Evolutionary conservation across 1,140 invertebrate genomes (phyloP), one percentile per base, ranked within the genome.

Genomic region (Microvelia longipes): DNA sequence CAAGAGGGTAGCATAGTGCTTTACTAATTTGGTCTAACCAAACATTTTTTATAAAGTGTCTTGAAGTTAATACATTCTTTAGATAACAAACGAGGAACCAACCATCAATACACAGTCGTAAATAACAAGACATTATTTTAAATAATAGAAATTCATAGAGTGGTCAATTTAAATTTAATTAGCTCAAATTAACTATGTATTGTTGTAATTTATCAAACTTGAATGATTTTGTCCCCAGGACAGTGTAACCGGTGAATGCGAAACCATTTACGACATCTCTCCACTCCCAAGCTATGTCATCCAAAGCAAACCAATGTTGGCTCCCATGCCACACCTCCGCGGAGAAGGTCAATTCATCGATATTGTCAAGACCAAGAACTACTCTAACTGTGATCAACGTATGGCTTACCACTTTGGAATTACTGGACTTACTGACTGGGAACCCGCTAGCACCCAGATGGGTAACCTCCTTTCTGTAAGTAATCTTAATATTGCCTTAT

Each of bases 351-450:
- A 82, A 13, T 62, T 81, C n/a, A 81, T 87, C 66, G 82, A 86
- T 70, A 81, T 90, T 29, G 81, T 83, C 19, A 90, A 90, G 75
- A 85, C 81, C 65, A 87, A 83, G 73, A 86, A 89, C 78, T 88
- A 84, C 74, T 82, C 78, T 25, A 84, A 84, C 50, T 86, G 86
- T 76, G 81, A 85, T 5, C 79, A 84, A 68, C 78, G 81, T 71
- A 77, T 84, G n/a, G 80, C 78, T 14, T 87, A 86, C 73, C 83
- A 86, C 74, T 85, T 81, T 73, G 86, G 86, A 64, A 79, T 87
- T 29, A 81, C 79, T 24, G 78, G 80, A 28, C 75, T 77, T 13
- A 79, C 78, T 13, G 77, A 83, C 67, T 84, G 80, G 80, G 81
- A 86, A 74, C 82, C 84, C 24, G 81, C 79, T 61, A 78, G 79